Percentiles rank a stretch among this genome's conserved stretches.
These are phyloP conservation scores for Congeria kusceri DNA, from an alignment of 2,888 invertebrate genomes.

Conservation along the genomic window DNA sequence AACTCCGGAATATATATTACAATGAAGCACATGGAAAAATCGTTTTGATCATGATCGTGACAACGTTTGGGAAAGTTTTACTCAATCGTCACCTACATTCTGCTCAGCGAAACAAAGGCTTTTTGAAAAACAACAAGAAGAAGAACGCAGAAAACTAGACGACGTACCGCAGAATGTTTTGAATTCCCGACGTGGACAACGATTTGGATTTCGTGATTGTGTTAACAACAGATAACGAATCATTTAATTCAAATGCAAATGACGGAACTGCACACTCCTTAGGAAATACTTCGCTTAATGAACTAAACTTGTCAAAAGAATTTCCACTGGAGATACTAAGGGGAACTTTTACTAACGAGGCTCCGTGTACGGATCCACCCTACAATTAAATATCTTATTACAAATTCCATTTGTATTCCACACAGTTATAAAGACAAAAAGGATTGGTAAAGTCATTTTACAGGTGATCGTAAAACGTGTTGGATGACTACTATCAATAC, in stretches of 20 bases:
- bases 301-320: background rate
- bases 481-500: no score
- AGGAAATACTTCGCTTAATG: no score
- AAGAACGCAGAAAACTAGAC: no score
- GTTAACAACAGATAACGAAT: background rate
- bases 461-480: no score
- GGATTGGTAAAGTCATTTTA: no score
- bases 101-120: no score
- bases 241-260: no score
- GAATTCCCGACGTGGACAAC: background rate
- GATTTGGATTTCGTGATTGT: background rate
- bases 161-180: background rate
- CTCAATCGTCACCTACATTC: no score
- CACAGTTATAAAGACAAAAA: no score
- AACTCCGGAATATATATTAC: background rate
- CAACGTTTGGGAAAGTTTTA: background rate
- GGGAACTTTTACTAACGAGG: background rate
- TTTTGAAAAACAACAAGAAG: no score
- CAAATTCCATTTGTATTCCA: no score
- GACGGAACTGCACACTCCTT: no score
- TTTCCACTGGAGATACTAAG: background rate
- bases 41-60: background rate
- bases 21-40: background rate
- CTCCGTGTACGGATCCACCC: background rate
- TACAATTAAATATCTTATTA: background rate